Evolutionary conservation across 2,113 vertebrate species (phyloP), one percentile per base, ranked within the genome.

Genomic region (Montifringilla adamsi): DNA sequence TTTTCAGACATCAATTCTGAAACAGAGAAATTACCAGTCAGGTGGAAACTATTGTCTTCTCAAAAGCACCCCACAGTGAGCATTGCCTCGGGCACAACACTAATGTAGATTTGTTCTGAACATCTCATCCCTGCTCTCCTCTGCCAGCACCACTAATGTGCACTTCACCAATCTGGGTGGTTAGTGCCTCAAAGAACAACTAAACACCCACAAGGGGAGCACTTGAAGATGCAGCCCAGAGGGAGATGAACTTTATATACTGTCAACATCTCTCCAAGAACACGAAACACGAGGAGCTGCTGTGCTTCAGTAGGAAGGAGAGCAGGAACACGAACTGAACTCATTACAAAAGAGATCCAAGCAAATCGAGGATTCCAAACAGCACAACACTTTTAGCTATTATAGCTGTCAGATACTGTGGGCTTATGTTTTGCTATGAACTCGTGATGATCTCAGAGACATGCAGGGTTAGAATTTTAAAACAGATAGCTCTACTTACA

Each of bases 401-500:
- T 74, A 33, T 11, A 30, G 73, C 64, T 78, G 80, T 77, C 76
- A 89, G 72, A 59, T 28, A 70, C 0, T 50, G 82, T 8, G 13
- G 13, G 46, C 26, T 69, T 62, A 26, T 63, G 64, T 59, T 92
- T 94, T 84, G 52, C 80, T 63, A 41, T 2, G 3, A 93, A 89
- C 64, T 9, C 1, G 1, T 31, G 58, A 77, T 27, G 63, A 35
- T 77, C 89, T 47, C 83, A 62, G 81, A 74, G 52, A 64, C 27
- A 44, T 1, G 5, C 64, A 89, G 73, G 84, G 47, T 30, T 62
- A 90, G n/a, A 41, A 78, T 74, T 80, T 81, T 81, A 75, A 81
- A 92, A 31, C 35, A 86, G 62, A 55, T 20, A 90, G 17, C 56
- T 81, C 52, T 97, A 99, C 99, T 99, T 98, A 99, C 99, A 87